Evolutionary conservation across 2,888 invertebrate species (phyloP), one percentile per base, ranked within the genome.

Genomic region (Caenorhabditis sp.): DNA sequence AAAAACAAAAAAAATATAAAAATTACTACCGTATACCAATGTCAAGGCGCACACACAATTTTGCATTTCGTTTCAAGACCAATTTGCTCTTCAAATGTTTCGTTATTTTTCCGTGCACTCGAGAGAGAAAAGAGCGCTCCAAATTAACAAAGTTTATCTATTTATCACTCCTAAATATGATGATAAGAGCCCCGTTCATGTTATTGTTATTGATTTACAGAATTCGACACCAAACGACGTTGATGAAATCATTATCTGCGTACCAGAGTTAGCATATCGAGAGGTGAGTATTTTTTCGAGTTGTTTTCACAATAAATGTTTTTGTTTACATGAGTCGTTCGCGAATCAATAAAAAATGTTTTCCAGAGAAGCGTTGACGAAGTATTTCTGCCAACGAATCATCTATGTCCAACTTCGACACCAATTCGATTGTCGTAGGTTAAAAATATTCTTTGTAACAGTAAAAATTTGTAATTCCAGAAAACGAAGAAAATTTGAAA

Each of bases 391-490:
- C 10, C 43, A 14, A 17, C 5, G 43, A 43, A 43, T 17, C 43
- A 43, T 43, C 43, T 72, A 72, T 72, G 72, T 61, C 67, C 72
- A 26, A 67, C 58, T 64, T 61, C 72, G 52, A 67, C 67, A 12
- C 64, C 60, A 38, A 67, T 53, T 57, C 60, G 63, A 62, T 52
- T 49, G 64, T 64, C 64, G 72, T 72, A n/a, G 59, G 67, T 65
- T 54, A 8, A 21, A 52, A 20, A 38, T n/a, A n/a, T 60, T 63
- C 60, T 23, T 64, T 61, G 56, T 64, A 69, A 63, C 31, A 23
- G 27, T n/a, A n/a, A n/a, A n/a, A 31, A 7, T 31, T 31, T 31
- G 31, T n/a, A n/a, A n/a, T n/a, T n/a, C n/a, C 31, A 31, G 31
- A 31, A 31, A 31, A 31, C 31, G 43, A 12, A 43, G 43, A 17